Percentiles rank a stretch among this genome's conserved stretches.
Conservation (phyloP, 2,797 vertebrate species). For the Thunnus albacares region DNA sequence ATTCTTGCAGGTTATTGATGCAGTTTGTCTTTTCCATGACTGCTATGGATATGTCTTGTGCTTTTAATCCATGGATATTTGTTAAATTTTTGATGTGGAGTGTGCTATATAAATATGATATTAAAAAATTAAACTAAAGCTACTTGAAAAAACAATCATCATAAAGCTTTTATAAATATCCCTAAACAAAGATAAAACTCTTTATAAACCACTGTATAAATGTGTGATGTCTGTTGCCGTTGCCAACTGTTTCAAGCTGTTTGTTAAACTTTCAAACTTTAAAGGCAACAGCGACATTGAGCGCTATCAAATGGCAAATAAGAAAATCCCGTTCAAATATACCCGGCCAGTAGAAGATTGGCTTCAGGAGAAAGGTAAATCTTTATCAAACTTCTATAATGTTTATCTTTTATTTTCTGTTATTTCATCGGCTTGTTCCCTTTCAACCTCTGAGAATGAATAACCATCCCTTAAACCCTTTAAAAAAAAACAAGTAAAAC, state of each 20-base stretch:
- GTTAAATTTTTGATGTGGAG: slow-evolving; percentile 61
- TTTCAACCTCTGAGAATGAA: slow-evolving; percentile 80
- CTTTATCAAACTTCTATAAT: slow-evolving; percentile 90
- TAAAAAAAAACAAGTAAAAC: slow-evolving; percentile 70
- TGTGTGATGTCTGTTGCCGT: slow-evolving; percentile 89
- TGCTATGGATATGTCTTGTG: slow-evolving; percentile 50
- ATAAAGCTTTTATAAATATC: slow-evolving; percentile 84
- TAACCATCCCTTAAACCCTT: slow-evolving; percentile 79
- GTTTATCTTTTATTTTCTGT: slow-evolving; percentile 82
- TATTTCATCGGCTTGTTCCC: slow-evolving; percentile 84
- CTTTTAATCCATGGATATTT: slow-evolving; percentile 47
- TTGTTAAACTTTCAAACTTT: slow-evolving; percentile 96
- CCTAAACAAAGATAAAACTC: slow-evolving; percentile 86
- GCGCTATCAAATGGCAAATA: slow-evolving; percentile 99
- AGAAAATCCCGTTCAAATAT: slow-evolving; percentile 99
- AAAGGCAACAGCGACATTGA: slow-evolving; percentile 99
- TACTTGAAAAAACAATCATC: slow-evolving; percentile 57
- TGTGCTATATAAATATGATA: slow-evolving; percentile 67
- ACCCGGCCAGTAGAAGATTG: slow-evolving; percentile 98
- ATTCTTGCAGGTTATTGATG: slow-evolving; percentile 62
- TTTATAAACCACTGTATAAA: slow-evolving; percentile 86
- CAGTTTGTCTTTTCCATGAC: slow-evolving; percentile 35
- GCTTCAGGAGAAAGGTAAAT: slow-evolving; percentile 99
- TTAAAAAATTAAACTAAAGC: slow-evolving; percentile 67
- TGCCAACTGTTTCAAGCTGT: slow-evolving; percentile 97